Evolutionary conservation across 2,113 vertebrate genomes (phyloP), one percentile per base, ranked within the genome.

Genomic region (Pachypanchax playfairii): DNA sequence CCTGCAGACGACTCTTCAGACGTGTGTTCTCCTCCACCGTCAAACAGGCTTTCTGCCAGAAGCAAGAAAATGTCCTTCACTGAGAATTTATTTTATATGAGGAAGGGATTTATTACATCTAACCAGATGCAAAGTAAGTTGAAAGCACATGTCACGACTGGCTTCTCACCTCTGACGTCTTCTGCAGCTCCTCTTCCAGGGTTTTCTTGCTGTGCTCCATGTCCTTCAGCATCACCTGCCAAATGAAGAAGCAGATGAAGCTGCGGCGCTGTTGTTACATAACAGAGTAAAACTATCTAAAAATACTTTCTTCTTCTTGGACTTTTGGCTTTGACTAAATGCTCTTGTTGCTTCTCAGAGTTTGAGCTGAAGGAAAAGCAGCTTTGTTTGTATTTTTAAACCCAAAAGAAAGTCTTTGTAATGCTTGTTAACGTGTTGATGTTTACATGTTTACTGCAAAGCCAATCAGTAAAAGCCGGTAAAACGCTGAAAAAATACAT

Each of bases 171-270:
- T 96, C 93, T 7, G 93, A 91, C 7, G 92, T 89, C 52, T 92
- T 92, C 80, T 95, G 93, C 28, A 95, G 87, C 76, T 96, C 93
- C 6, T 94, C 94, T 79, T 97, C 94, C 64, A 94, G 88, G 0
- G 51, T 79, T 59, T 91, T 95, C 85, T 94, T 96, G 80, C 87
- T 93, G 84, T 75, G 84, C 71, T 95, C 93, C 68, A 92, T 90
- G 78, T 95, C 93, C 74, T 91, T 94, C 70, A 95, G 83, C 54
- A 94, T 89, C 56, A 81, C 89, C 95, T 97, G 62, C 18, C 59
- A 59, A 79, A 14, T 69, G n/a, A 77, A 44, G 55, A 47, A 66
- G 22, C 10, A 54, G 29, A 66, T 68, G 39, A 59, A 65, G 54
- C 15, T 7, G 39, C 25, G 54, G 52, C 29, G 28, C 7, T 2